A percentile compares a stretch with the other conserved stretches of the same genome.
Conservation (phyloP, 2,797 vertebrate genomes). For the Chloroceryle amazona region DNA sequence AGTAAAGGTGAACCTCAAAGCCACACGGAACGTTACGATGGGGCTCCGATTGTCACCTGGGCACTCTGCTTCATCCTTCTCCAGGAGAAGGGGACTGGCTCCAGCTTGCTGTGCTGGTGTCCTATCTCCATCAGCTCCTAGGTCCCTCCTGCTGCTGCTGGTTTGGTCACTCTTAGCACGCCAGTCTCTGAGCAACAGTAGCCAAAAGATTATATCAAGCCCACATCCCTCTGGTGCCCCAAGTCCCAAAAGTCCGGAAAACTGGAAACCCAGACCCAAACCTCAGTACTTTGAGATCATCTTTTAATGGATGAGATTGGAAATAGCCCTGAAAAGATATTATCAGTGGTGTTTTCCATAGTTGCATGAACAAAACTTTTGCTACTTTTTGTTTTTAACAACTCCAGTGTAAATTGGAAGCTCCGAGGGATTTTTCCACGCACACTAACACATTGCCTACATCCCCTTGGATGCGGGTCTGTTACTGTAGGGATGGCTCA, state of each 20-base stretch:
- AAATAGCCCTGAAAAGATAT: conserved; percentile 11
- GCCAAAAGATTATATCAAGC: not conserved
- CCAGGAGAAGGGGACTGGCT: not conserved
- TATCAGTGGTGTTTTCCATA: conserved; percentile 11
- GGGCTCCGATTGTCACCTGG: not conserved
- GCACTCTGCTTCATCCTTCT: not conserved
- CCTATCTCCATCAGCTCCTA: not conserved
- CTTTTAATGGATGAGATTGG: not conserved
- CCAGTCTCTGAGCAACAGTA: not conserved
- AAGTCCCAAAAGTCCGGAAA: not conserved
- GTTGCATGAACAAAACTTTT: not conserved
- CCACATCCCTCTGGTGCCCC: not conserved
- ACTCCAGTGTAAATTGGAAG: not conserved
- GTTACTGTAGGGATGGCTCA: not conserved
- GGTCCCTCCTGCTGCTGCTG: conserved; percentile 19
- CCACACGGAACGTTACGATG: not conserved
- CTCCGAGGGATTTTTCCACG: conserved; percentile 10
- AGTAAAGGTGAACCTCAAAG: not conserved
- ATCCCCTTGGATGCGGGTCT: not conserved
- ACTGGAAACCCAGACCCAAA: not conserved
- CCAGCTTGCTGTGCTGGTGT: rapidly evolving
- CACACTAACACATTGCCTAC: conserved; percentile 12
- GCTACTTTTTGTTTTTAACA: not conserved
- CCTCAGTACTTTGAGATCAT: not conserved
- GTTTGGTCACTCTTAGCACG: not conserved